Percentiles rank a stretch among this genome's conserved stretches.
These are phyloP conservation scores for Pristionchus fissidentatus DNA, from an alignment of 2,888 invertebrate species.

Conservation along the genomic window DNA sequence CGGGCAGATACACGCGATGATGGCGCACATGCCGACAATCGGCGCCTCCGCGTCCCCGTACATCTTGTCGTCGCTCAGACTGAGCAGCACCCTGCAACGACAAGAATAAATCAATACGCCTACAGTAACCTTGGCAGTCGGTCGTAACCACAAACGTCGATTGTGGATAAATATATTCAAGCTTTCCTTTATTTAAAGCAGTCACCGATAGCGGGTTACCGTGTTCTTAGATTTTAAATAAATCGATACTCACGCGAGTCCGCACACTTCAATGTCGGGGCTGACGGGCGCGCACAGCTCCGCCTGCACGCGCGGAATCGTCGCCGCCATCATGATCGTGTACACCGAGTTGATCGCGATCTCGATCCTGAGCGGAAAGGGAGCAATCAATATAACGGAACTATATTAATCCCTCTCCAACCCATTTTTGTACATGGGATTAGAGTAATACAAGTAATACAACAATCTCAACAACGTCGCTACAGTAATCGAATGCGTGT, in stretches of 20 bases:
- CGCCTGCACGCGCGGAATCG: slow-evolving; percentile 85
- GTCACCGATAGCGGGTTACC: background rate
- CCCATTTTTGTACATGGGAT: too few species aligned
- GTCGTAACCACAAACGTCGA: background rate
- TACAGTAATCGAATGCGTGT: background rate
- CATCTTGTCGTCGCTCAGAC: background rate
- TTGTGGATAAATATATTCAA: background rate
- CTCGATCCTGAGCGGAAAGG: slow-evolving; percentile 78
- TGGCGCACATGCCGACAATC: slow-evolving; percentile 77
- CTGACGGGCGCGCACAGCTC: slow-evolving; percentile 75
- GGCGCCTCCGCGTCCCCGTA: slow-evolving; percentile 90
- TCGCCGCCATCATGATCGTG: slow-evolving; percentile 90
- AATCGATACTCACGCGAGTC: background rate
- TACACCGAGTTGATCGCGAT: slow-evolving; percentile 87
- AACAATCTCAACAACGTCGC: background rate
- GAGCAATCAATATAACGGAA: background rate
- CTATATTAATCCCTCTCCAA: too few species aligned
- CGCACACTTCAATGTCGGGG: background rate
- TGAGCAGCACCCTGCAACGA: background rate
- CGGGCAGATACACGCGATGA: background rate
- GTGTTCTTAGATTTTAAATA: background rate
- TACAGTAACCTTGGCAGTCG: background rate
- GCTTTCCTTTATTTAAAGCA: background rate
- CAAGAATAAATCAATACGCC: background rate
- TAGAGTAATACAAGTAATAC: too few species aligned